phyloP scores from a whole-genome alignment of 2,888 invertebrate species.

The Spisula subtruncata region DNA sequence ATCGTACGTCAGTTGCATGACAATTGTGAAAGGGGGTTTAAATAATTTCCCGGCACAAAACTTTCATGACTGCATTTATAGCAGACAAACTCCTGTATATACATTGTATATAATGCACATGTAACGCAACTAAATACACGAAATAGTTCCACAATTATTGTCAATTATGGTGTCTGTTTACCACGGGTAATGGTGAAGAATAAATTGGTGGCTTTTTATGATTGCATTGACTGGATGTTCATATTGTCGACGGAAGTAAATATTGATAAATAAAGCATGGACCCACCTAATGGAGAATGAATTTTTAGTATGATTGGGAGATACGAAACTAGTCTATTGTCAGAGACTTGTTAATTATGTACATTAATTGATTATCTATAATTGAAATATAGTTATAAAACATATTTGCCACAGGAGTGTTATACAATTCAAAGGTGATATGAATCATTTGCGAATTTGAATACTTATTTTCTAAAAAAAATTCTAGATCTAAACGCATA shows the following conservation, averaged over 20 bases:
- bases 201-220: neutral
- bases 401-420: neutral
- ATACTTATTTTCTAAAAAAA: too few relatives aligned
- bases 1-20: too few relatives aligned
- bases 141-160: neutral
- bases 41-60: too few relatives aligned
- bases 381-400: neutral
- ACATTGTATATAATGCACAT: too few relatives aligned
- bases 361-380: neutral
- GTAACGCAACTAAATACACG: neutral
- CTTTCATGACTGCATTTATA: too few relatives aligned
- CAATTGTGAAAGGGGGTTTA: too few relatives aligned
- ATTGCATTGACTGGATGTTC: neutral
- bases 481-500: too few relatives aligned
- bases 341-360: neutral
- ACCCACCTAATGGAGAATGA: too few relatives aligned
- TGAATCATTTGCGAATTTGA: too few relatives aligned
- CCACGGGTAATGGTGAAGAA: neutral
- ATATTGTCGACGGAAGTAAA: too few relatives aligned
- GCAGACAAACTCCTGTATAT: too few relatives aligned
- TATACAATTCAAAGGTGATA: neutral
- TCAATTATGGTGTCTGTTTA: neutral
- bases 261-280: too few relatives aligned
- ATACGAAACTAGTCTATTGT: neutral
- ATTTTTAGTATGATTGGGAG: neutral